Evolutionary conservation across 2,113 vertebrate species (phyloP).

Genomic region (Anoplopoma fimbria): DNA sequence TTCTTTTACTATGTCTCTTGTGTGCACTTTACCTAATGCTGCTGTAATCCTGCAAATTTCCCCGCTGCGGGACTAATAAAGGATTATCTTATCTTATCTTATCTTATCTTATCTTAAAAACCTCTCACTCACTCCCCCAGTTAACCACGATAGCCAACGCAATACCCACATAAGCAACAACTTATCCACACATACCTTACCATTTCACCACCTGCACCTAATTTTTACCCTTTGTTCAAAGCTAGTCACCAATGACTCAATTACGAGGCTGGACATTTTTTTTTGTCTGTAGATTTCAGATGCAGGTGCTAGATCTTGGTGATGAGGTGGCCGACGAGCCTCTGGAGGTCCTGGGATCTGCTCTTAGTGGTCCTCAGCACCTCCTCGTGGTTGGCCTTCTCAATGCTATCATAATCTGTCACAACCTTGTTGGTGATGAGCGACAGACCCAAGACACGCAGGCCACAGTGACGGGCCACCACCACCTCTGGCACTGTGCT

Average conservation of each 20-base stretch:
- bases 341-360: conserved; percentile 74
- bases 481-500: conserved; percentile 86
- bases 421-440: conserved; percentile 86
- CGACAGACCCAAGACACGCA: conserved; percentile 84
- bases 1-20: too few relatives aligned
- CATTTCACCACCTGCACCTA: not conserved
- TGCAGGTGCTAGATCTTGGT: conserved; percentile 54
- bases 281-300: not conserved
- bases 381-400: conserved; percentile 77
- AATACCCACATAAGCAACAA: not conserved
- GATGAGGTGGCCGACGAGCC: conserved; percentile 75
- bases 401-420: conserved; percentile 75
- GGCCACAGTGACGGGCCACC: conserved; percentile 84
- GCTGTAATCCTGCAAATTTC: too few relatives aligned
- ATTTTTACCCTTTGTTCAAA: conserved; percentile 20
- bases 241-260: not conserved
- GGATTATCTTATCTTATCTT: too few relatives aligned
- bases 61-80: too few relatives aligned
- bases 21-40: too few relatives aligned
- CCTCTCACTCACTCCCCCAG: not conserved
- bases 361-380: conserved; percentile 73
- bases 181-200: not conserved
- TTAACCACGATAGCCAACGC: not conserved
- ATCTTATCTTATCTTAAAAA: too few relatives aligned
- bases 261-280: not conserved